Evolutionary conservation across 2,113 vertebrate species (phyloP).

Genomic region (Rana temporaria): DNA sequence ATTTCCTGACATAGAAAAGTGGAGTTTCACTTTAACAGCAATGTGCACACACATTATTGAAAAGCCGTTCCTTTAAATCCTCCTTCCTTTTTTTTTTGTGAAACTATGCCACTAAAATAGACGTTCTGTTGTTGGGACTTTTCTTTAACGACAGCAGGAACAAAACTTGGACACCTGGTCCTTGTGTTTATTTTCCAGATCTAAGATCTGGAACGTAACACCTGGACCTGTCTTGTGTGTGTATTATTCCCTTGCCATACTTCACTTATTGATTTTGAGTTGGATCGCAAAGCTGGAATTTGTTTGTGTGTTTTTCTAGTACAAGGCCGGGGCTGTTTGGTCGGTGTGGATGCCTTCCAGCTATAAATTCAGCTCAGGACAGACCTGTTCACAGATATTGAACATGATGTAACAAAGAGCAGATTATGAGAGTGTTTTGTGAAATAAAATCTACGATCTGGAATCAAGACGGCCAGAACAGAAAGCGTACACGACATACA

Average conservation of each 20-base stretch:
- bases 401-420: conserved; percentile 14
- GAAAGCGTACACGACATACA: too few species aligned
- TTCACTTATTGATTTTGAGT: conserved; percentile 44
- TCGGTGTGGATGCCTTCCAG: conserved; percentile 23
- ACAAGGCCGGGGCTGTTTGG: conserved; percentile 4
- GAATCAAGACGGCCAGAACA: not conserved
- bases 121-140: conserved; percentile 16
- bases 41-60: not conserved
- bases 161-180: conserved; percentile 37
- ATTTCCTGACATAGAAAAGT: too few species aligned
- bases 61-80: not conserved
- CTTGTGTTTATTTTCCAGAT: conserved; percentile 44
- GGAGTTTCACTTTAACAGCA: not conserved
- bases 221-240: conserved; percentile 40
- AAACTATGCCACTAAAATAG: not conserved
- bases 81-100: not conserved
- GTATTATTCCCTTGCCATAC: conserved; percentile 41
- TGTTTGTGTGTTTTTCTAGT: conserved; percentile 34
- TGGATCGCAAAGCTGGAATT: conserved; percentile 45
- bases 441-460: conserved; percentile 5
- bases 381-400: not conserved
- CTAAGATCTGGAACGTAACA: conserved; percentile 46
- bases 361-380: conserved; percentile 11
- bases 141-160: conserved; percentile 19
- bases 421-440: conserved; percentile 12